phyloP scores from a whole-genome alignment of 2,888 invertebrate genomes.

The Empis stercorea region DNA sequence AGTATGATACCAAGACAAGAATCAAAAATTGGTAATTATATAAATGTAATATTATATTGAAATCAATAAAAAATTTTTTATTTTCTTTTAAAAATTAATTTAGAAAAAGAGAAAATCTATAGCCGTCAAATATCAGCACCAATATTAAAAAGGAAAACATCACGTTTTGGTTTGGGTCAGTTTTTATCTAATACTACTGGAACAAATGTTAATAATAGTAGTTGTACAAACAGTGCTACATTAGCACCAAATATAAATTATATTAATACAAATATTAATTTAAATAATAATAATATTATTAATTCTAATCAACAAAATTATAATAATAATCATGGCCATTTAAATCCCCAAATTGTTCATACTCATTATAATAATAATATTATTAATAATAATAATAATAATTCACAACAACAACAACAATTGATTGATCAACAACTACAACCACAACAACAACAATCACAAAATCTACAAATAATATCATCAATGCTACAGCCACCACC shows the following conservation, averaged over 20 bases:
- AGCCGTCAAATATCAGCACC: slow-evolving; percentile 90
- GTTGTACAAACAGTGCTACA: slow-evolving; percentile 23
- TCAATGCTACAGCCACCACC: slow-evolving; percentile 15
- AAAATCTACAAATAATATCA: slow-evolving; percentile 5
- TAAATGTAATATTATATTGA: neutral
- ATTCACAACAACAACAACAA: slow-evolving; percentile 8
- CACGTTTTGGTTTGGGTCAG: slow-evolving; percentile 82
- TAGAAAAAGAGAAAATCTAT: slow-evolving; percentile 72
- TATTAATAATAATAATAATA: slow-evolving; percentile 1
- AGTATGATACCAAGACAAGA: slow-evolving; percentile 65
- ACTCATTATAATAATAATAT: slow-evolving; percentile 13
- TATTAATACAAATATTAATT: too few species aligned
- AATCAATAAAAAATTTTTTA: neutral
- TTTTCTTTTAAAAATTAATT: neutral
- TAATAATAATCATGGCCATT: slow-evolving; percentile 1
- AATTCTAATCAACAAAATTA: slow-evolving; percentile 2
- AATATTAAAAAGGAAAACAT: slow-evolving; percentile 84
- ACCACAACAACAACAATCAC: slow-evolving; percentile 12
- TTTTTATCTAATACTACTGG: slow-evolving; percentile 45
- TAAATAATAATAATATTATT: neutral
- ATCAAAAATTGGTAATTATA: slow-evolving; percentile 46
- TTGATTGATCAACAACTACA: slow-evolving; percentile 6
- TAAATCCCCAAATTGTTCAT: slow-evolving; percentile 9
- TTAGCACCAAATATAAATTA: slow-evolving; percentile 21
- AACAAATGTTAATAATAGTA: slow-evolving; percentile 26